Base-by-base conservation (phyloP, 1,140 invertebrate genomes). In the Drosophila setifemur region DNA sequence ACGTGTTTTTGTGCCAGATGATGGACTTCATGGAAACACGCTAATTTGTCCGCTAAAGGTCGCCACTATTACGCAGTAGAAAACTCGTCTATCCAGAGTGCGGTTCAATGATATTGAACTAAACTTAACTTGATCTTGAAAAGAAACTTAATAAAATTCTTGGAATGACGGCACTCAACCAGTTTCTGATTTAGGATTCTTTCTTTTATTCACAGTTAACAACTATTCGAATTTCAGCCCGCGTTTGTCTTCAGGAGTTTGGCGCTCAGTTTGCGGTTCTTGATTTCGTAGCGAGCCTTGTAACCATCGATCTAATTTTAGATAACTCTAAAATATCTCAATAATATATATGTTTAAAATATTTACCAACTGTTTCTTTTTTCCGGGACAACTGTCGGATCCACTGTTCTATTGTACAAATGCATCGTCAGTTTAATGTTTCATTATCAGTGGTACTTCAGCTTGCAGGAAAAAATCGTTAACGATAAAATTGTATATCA, bases 211-310 rank as follows among this genome's bases (percentile, higher is more conserved):
- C 42, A 58, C 33, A 55, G 25, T n/a, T 23, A n/a, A 39, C 26
- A 21, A 14, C 9, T 9, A 14, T 0, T 6, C 16, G 8, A 25
- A 12, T 0, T 8, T 81, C 88, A 90, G 39, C 89, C 89, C 69
- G 87, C 73, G 18, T 67, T 50, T 11, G 89, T 89, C 64, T 88
- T 89, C 48, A 90, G 44, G 21, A 77, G 60, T 19, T 83, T 69
- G 2, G 76, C 45, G 53, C 73, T 77, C 53, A 90, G 52, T 50
- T 89, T 90, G 29, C 89, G 83, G 28, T 90, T 90, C 67, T 88
- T 90, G 11, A 83, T 69, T 48, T 54, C 35, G 39, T 88, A 87
- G 9, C 78, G 73, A 0, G 89, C 26, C 48, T 87, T 85, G 55
- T 90, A 90, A 40, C 89, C 89, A 72, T 90, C n/a, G n/a, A n/a